Conservation (phyloP, 1,140 invertebrate species). For the Lanistes nyassanus region DNA sequence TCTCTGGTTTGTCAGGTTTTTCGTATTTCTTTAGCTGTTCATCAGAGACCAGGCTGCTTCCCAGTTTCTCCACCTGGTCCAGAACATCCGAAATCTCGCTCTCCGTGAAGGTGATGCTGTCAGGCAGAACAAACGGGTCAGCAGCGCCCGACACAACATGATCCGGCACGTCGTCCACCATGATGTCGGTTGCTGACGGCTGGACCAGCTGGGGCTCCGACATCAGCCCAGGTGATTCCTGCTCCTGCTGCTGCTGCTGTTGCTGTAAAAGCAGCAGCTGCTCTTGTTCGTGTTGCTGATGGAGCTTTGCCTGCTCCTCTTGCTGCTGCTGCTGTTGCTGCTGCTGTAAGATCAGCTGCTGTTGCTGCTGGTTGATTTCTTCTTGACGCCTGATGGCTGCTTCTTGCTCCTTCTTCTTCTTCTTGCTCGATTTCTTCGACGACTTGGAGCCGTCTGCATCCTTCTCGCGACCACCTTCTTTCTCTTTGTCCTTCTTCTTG, state of each 20-base stretch:
- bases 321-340: constrained; percentile 14
- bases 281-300: background rate
- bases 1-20: constrained; percentile 30
- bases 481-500: constrained; percentile 19
- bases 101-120: constrained; percentile 55
- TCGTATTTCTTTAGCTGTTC: constrained; percentile 22
- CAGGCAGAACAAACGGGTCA: constrained; percentile 40
- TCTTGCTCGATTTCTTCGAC: constrained; percentile 1
- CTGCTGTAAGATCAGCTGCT: constrained; percentile 17
- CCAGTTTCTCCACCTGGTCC: constrained; percentile 60
- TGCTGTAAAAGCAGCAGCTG: background rate
- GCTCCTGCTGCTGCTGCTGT: constrained; percentile 9
- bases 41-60: background rate
- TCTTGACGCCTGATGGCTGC: constrained; percentile 10
- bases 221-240: constrained; percentile 7
- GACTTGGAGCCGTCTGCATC: background rate
- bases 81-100: constrained; percentile 56
- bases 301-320: background rate
- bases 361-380: constrained; percentile 24
- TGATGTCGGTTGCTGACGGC: background rate
- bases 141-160: background rate
- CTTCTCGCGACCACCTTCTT: background rate
- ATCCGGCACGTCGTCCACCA: background rate
- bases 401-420: constrained; percentile 15
- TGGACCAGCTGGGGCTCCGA: constrained; percentile 18